Conservation (phyloP, 92 coral and sea anemone species). For the Umimayanthus kanabou region DNA sequence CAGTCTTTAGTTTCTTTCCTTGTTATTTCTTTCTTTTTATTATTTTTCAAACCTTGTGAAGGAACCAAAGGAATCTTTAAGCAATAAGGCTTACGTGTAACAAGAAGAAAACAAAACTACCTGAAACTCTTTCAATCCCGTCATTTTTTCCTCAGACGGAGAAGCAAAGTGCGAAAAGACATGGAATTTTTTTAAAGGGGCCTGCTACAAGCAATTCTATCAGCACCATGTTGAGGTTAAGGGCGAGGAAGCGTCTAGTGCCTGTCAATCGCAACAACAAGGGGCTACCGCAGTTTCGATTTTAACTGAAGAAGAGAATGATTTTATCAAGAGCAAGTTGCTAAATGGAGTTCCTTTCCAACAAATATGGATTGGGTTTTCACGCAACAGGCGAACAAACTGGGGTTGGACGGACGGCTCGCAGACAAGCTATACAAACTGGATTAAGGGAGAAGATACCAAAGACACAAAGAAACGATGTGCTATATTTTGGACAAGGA, state of each 20-base stretch:
- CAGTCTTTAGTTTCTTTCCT: no score
- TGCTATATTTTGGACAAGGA: background rate
- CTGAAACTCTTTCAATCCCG: no score
- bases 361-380: background rate
- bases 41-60: no score
- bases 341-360: background rate
- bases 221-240: background rate
- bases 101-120: no score
- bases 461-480: background rate
- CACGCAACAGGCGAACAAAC: constrained; percentile 3
- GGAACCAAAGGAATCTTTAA: no score
- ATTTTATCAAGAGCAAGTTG: background rate
- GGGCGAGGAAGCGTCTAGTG: background rate
- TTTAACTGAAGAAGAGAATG: background rate
- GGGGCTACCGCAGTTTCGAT: constrained; percentile 6
- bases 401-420: constrained; percentile 14
- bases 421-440: background rate
- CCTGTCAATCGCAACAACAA: background rate
- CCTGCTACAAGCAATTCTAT: constrained; percentile 5
- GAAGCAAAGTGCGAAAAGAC: background rate
- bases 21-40: no score
- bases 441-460: background rate
- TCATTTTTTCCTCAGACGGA: background rate
- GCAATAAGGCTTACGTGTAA: no score
- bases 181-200: background rate